phyloP scores from a whole-genome alignment of 2,113 vertebrate species.

The Scomber colias region DNA sequence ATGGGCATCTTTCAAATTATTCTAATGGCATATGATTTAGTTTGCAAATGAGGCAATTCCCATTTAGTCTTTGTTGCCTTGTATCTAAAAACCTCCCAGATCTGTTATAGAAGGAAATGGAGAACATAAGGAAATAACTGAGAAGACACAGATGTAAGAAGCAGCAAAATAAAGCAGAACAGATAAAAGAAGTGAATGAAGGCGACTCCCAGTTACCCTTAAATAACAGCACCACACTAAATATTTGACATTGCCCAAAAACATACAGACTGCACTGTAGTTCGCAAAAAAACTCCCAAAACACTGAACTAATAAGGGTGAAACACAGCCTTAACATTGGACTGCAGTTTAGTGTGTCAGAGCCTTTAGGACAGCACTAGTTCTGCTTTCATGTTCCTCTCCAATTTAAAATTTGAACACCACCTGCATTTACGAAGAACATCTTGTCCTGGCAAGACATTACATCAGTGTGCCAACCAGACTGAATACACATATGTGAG shows the following conservation, averaged over 20 bases:
- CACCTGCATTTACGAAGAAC: background rate
- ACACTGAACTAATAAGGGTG: background rate
- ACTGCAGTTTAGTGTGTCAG: background rate
- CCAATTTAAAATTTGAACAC: background rate
- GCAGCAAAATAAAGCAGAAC: too few species aligned
- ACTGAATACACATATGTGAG: too few species aligned
- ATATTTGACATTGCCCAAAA: background rate
- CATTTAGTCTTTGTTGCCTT: background rate
- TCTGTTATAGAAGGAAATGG: too few species aligned
- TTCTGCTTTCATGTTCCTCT: conserved; percentile 22
- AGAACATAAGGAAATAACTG: background rate
- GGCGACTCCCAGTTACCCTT: background rate
- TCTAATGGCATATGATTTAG: background rate
- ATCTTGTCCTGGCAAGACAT: background rate
- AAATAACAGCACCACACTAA: background rate
- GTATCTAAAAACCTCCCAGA: background rate
- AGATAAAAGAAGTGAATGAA: background rate
- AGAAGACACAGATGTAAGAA: background rate
- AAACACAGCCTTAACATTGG: background rate
- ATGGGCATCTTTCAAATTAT: too few species aligned
- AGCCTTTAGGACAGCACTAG: background rate
- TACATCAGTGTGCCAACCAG: background rate
- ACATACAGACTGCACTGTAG: background rate
- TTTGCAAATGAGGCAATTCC: background rate
- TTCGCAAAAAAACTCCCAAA: background rate